Evolutionary conservation across 2,797 vertebrate species (phyloP).

Genomic region (Manis pentadactyla): DNA sequence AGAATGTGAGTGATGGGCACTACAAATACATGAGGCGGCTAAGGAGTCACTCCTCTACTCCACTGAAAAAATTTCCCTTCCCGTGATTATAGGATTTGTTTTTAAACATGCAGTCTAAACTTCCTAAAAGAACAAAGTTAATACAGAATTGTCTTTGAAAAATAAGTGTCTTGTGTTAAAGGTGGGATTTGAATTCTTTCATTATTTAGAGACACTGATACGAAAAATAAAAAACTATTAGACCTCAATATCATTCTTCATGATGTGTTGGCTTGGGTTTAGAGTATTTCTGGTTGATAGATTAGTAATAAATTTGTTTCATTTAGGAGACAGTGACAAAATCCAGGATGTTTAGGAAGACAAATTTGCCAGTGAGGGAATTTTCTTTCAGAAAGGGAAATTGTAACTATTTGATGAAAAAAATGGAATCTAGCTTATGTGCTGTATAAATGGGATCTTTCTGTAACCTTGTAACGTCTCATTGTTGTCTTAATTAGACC

Average conservation of each 20-base stretch:
- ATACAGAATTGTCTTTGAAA: slow-evolving; percentile 38
- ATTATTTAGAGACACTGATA: slow-evolving; percentile 1
- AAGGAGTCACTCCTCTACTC: not conserved
- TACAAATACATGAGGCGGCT: not conserved
- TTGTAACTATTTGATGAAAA: not conserved
- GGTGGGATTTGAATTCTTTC: not conserved
- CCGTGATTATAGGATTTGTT: not conserved
- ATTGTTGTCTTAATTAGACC: slow-evolving; percentile 14
- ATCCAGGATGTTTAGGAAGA: not conserved
- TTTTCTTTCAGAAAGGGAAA: slow-evolving; percentile 31
- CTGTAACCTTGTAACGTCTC: not conserved
- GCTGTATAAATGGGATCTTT: slow-evolving; percentile 1
- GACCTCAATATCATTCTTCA: not conserved
- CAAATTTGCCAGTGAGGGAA: not conserved
- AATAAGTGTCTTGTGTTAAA: slow-evolving; percentile 20
- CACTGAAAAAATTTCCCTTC: not conserved
- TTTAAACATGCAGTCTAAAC: slow-evolving; percentile 15
- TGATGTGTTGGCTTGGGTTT: not conserved
- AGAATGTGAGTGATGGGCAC: not conserved
- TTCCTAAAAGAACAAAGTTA: not conserved
- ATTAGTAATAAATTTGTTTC: not conserved
- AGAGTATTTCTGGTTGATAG: slow-evolving; percentile 9
- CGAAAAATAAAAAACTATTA: slow-evolving; percentile 19
- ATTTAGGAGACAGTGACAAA: not conserved
- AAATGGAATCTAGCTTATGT: not conserved